phyloP scores from a whole-genome alignment of 2,113 vertebrate genomes.

The Rhinogobius similis region DNA sequence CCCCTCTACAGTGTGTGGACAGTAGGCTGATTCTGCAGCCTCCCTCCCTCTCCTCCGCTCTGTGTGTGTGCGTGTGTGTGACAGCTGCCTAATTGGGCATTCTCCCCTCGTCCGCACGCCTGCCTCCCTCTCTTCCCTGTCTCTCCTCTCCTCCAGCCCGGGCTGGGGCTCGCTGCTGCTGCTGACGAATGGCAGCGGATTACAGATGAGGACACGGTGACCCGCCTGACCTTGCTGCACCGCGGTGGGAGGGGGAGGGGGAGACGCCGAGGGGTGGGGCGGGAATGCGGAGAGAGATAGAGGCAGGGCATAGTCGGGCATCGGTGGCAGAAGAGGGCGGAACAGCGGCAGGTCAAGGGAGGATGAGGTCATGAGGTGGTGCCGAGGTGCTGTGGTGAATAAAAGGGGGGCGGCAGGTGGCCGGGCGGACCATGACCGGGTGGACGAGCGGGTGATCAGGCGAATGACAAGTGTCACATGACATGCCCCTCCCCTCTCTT shows the following conservation, averaged over 20 bases:
- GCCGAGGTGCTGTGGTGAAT: conserved; percentile 34
- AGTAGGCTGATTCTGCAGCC: conserved; percentile 84
- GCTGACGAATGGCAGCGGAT: conserved; percentile 98
- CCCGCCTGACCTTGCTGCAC: conserved; percentile 94
- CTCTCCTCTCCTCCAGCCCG: conserved; percentile 79
- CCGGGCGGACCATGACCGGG: conserved; percentile 17
- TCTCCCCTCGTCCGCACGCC: conserved; percentile 93
- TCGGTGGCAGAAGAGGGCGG: conserved; percentile 62
- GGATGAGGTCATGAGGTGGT: conserved; percentile 86
- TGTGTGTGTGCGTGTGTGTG: conserved; percentile 81
- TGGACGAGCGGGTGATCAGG: conserved; percentile 55
- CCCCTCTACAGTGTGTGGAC: conserved; percentile 49
- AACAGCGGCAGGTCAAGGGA: conserved; percentile 86
- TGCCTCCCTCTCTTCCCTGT: conserved; percentile 61
- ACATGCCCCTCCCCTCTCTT: conserved; percentile 71
- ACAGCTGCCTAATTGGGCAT: conserved; percentile 99
- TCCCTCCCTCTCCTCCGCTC: conserved; percentile 62
- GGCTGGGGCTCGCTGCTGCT: conserved; percentile 80
- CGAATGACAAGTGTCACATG: conserved; percentile 93
- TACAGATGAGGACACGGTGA: conserved; percentile 99
- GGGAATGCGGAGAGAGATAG: conserved; percentile 67
- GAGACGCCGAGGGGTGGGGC: conserved; percentile 55
- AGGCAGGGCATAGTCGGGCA: conserved; percentile 65
- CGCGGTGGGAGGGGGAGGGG: conserved; percentile 72
- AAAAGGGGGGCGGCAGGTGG: conserved; percentile 84